Base-by-base conservation (phyloP, 2,888 invertebrate species). In the Andricus curvator region DNA sequence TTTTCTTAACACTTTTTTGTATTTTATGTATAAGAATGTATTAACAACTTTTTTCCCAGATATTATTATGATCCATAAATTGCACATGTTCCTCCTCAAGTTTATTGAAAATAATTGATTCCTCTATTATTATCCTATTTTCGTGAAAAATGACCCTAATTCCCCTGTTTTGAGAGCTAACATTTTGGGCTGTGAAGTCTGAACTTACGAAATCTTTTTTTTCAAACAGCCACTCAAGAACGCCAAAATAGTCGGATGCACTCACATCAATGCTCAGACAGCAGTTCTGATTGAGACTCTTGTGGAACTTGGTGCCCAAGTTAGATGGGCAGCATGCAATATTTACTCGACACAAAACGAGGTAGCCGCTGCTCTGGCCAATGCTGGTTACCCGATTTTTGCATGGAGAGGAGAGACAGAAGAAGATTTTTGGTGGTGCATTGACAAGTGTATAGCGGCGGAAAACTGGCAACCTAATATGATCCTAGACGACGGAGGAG, bases 351-450 rank as follows among this genome's bases (percentile, higher is more conserved):
- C 99, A 20, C 99, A 99, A 96, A 99, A 99, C 92, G 99, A 99
- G 94, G 98, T 99, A 0, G 98, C 98, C 0, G 98, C 99, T 0
- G 99, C 99, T 0, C 93, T 99, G 84, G 99, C 99, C 0, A 97
- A 99, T 93, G 96, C 97, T 68, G 96, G 96, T 17, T 97, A 96
- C 91, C 96, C 98, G 2, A 96, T 99, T 84, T 99, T 98, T 94
- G 98, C 99, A 17, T 99, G 99, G 99, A 96, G 98, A 79, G 98
- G 98, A 0, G 98, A 99, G 93, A 97, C 98, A 9, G 99, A 99
- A 92, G 99, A 99, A 91, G 99, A 99, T 89, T 99, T 99, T 93
- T 99, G 99, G 99, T 99, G 99, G 99, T 98, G 98, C 92, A 99
- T 99, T 88, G 99, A 99, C 93, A 97, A 97, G 90, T 98, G 99